Conservation (phyloP, 2,797 vertebrate species). For the Choloepus didactylus region DNA sequence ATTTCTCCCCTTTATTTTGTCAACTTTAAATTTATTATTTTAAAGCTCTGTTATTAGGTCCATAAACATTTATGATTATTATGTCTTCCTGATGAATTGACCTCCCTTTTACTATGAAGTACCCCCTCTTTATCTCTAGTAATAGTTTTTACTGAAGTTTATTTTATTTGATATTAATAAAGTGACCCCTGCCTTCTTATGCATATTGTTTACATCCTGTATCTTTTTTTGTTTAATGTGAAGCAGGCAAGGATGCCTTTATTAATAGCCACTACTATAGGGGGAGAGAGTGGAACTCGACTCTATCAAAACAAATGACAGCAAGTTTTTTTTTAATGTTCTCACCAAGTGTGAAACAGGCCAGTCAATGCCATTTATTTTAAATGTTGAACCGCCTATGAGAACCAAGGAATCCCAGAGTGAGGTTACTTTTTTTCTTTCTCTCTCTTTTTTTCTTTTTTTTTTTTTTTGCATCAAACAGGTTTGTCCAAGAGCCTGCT, state of each 20-base stretch:
- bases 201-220: not conserved
- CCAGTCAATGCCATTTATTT: slow-evolving; percentile 77
- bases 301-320: no score
- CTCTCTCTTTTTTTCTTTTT: slow-evolving; percentile 65
- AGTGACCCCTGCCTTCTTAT: not conserved
- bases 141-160: not conserved
- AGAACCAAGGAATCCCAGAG: slow-evolving; percentile 52
- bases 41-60: not conserved
- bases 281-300: no score
- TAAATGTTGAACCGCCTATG: slow-evolving; percentile 71
- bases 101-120: not conserved
- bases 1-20: not conserved
- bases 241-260: no score
- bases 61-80: not conserved
- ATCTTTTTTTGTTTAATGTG: not conserved
- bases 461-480: slow-evolving; percentile 80
- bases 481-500: slow-evolving; percentile 79
- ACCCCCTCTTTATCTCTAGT: not conserved
- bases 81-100: not conserved
- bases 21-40: slow-evolving; percentile 14
- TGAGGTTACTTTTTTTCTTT: not conserved
- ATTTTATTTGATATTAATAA: slow-evolving; percentile 20
- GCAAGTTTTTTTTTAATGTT: slow-evolving; percentile 8
- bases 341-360: slow-evolving; percentile 73
- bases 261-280: no score